These are phyloP conservation scores for Ctenomys sociabilis DNA, from an alignment of 2,113 vertebrate genomes.

Conservation along the genomic window DNA sequence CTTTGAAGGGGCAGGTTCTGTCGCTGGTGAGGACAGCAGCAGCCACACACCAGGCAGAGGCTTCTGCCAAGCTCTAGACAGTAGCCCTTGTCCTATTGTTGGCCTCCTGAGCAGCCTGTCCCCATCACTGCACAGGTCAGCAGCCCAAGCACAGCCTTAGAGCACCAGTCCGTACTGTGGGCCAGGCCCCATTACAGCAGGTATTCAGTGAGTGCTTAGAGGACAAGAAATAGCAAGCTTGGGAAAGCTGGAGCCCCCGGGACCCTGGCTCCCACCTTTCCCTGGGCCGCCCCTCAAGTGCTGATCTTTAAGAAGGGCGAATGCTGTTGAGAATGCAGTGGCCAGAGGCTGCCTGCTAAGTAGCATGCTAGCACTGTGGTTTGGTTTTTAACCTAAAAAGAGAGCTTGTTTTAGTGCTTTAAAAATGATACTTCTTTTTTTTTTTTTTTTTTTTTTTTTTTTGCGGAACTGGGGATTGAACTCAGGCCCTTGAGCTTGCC, in stretches of 20 bases:
- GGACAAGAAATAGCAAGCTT: accelerated
- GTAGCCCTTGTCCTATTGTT: background rate
- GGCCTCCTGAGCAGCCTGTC: background rate
- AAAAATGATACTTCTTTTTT: background rate
- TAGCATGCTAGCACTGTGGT: too few species aligned
- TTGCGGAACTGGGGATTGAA: too few species aligned
- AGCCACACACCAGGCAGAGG: background rate
- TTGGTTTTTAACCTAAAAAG: background rate
- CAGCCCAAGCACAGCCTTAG: background rate
- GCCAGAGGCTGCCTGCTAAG: background rate
- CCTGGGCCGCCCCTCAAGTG: background rate
- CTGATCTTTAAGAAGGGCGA: accelerated
- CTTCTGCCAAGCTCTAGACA: background rate
- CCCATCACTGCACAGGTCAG: background rate
- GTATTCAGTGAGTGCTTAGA: background rate
- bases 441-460: too few species aligned
- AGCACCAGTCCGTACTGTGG: background rate
- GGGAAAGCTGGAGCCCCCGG: background rate
- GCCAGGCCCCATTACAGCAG: background rate
- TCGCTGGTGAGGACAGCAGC: background rate
- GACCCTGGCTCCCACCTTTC: background rate
- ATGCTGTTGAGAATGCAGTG: background rate
- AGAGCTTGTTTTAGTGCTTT: background rate
- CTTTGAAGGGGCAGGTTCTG: background rate
- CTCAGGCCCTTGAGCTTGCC: too few species aligned